Percentiles rank a stretch among this genome's conserved stretches.
Conservation (phyloP, 2,797 vertebrate genomes). For the Gymnothorax reevesii region DNA sequence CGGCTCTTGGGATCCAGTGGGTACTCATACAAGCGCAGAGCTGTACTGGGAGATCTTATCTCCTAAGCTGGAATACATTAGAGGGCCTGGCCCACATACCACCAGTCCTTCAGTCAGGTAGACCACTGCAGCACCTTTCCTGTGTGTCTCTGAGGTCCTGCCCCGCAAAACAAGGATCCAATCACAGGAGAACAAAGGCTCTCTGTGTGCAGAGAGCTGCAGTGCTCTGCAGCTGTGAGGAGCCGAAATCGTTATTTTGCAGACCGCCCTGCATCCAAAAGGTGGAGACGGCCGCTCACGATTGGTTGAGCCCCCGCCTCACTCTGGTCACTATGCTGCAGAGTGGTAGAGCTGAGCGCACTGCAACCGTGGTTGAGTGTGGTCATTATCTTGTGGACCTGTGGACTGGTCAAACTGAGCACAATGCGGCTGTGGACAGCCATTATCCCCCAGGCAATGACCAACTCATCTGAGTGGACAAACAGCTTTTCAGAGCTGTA, state of each 20-base stretch:
- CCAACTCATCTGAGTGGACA: too few species aligned
- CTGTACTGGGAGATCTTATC: constrained; percentile 33
- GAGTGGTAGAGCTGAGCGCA: neutral
- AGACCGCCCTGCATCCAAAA: neutral
- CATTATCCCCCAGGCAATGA: neutral
- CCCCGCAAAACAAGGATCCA: constrained; percentile 2
- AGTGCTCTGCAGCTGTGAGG: neutral
- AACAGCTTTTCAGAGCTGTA: too few species aligned
- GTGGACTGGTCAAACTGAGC: neutral
- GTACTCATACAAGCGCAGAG: neutral
- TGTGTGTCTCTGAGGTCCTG: neutral
- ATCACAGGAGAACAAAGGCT: neutral
- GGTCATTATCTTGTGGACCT: neutral
- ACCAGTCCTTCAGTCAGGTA: neutral
- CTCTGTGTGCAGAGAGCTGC: neutral
- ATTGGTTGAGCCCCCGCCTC: neutral
- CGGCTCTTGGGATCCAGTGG: neutral
- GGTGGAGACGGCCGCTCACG: neutral
- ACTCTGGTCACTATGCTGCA: neutral
- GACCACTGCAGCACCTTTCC: neutral
- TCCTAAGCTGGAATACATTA: constrained; percentile 42
- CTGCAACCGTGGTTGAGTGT: neutral
- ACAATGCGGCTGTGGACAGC: too few species aligned
- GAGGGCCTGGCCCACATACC: constrained; percentile 12
- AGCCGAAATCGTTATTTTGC: neutral